A percentile compares a stretch with the other conserved stretches of the same genome.
phyloP scores from a whole-genome alignment of 2,888 invertebrate species.

The Seira musarum region DNA sequence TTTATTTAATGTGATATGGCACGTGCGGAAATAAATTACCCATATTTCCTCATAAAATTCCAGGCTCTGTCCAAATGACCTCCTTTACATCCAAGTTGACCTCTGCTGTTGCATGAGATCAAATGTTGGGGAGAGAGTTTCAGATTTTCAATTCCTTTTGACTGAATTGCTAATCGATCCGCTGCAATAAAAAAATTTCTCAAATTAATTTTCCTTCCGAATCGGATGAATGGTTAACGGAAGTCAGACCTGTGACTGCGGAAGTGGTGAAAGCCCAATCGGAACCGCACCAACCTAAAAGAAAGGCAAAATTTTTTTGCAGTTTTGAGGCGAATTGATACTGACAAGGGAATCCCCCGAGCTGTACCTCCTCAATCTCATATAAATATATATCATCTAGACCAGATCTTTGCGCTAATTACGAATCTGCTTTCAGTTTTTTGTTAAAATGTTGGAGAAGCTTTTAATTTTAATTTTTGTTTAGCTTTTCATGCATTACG shows the following conservation, averaged over 20 bases:
- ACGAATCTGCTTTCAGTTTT: no score
- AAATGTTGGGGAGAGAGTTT: conserved; percentile 88
- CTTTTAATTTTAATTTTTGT: no score
- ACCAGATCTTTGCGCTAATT: no score
- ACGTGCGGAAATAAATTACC: conserved; percentile 72
- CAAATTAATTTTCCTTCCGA: neutral
- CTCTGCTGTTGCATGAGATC: conserved; percentile 85
- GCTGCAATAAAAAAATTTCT: conserved; percentile 56
- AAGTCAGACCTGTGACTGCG: conserved; percentile 74
- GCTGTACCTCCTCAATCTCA: no score
- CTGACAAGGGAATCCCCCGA: no score
- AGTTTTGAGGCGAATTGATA: no score
- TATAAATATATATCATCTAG: no score
- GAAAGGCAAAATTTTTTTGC: neutral
- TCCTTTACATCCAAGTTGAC: conserved; percentile 87
- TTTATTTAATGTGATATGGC: no score
- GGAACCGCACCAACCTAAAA: conserved; percentile 79
- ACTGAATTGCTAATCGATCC: conserved; percentile 85
- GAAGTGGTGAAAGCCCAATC: conserved; percentile 95
- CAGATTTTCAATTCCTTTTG: conserved; percentile 83
- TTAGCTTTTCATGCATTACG: no score
- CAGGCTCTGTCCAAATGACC: conserved; percentile 94
- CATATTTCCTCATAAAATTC: conserved; percentile 85
- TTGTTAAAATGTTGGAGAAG: no score
- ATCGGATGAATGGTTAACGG: neutral